phyloP scores from a whole-genome alignment of 2,797 vertebrate genomes.

The Erithacus rubecula region DNA sequence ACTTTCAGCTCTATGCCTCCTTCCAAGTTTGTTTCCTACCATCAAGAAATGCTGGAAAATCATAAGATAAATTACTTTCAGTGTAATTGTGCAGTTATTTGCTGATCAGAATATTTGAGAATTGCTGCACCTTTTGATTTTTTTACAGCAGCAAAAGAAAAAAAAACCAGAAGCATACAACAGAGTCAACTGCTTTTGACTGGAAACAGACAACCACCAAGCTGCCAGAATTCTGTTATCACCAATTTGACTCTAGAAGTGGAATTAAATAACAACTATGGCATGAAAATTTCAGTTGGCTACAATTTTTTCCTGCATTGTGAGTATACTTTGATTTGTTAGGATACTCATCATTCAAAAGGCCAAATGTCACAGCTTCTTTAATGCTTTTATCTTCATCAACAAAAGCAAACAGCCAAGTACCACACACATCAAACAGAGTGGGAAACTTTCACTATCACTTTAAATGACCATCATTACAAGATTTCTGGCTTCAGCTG shows the following conservation, averaged over 20 bases:
- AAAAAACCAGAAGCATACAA: background rate
- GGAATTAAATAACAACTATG: background rate
- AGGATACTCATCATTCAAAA: background rate
- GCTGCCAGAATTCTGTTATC: background rate
- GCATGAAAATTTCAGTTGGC: background rate
- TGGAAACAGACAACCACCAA: background rate
- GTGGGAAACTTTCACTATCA: background rate
- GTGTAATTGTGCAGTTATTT: background rate
- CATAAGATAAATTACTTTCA: background rate
- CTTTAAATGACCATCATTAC: background rate
- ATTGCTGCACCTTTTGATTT: background rate
- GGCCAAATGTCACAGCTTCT: background rate
- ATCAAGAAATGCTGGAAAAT: background rate
- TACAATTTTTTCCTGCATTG: background rate
- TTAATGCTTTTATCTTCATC: background rate
- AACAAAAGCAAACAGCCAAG: background rate
- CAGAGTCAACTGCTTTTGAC: background rate
- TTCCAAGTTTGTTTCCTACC: background rate
- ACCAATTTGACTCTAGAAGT: background rate
- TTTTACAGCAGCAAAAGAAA: background rate
- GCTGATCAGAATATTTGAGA: background rate
- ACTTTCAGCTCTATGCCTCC: background rate
- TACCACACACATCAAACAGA: background rate
- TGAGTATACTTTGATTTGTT: background rate
- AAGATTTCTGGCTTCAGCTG: background rate